A percentile compares a stretch with the other conserved stretches of the same genome.
These are phyloP conservation scores for Geotrypetes seraphini DNA, from an alignment of 2,797 vertebrate genomes.

Conservation along the genomic window DNA sequence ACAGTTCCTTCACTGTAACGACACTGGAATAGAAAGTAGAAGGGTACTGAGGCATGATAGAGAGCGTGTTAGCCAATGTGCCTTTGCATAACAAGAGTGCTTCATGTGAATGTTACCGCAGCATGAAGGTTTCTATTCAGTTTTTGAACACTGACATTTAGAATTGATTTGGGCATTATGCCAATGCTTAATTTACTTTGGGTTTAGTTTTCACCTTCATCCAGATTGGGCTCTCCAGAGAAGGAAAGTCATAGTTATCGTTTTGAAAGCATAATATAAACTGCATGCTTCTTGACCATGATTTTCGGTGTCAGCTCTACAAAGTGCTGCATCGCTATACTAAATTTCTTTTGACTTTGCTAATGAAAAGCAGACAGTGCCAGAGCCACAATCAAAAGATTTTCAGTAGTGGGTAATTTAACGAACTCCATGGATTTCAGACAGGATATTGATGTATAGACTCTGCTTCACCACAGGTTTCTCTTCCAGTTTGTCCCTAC, in stretches of 20 bases:
- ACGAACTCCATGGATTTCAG: background rate
- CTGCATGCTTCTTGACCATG: slow-evolving; percentile 17
- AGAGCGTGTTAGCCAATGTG: slow-evolving; percentile 15
- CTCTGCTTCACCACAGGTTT: no score
- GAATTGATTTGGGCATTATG: slow-evolving; percentile 34
- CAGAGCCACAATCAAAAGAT: slow-evolving; percentile 24
- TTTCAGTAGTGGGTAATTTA: slow-evolving; percentile 32
- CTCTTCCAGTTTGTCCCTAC: no score
- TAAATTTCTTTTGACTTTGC: slow-evolving; percentile 30
- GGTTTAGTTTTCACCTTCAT: slow-evolving; percentile 9
- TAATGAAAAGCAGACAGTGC: slow-evolving; percentile 41
- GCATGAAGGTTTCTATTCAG: slow-evolving; percentile 25
- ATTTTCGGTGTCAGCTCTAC: slow-evolving; percentile 20
- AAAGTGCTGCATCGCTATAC: slow-evolving; percentile 26
- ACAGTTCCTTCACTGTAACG: slow-evolving; percentile 8
- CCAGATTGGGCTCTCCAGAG: slow-evolving; percentile 16
- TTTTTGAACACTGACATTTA: slow-evolving; percentile 30
- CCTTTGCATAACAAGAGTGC: slow-evolving; percentile 22
- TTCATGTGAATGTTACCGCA: slow-evolving; percentile 8
- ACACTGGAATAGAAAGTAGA: slow-evolving; percentile 4
- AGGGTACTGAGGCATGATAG: slow-evolving; percentile 5
- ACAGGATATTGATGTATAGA: no score
- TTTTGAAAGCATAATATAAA: slow-evolving; percentile 29
- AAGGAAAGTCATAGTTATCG: slow-evolving; percentile 27
- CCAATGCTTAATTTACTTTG: slow-evolving; percentile 38